These are phyloP conservation scores for Diorhabda elongata DNA, from an alignment of 1,140 invertebrate genomes.

Conservation along the genomic window DNA sequence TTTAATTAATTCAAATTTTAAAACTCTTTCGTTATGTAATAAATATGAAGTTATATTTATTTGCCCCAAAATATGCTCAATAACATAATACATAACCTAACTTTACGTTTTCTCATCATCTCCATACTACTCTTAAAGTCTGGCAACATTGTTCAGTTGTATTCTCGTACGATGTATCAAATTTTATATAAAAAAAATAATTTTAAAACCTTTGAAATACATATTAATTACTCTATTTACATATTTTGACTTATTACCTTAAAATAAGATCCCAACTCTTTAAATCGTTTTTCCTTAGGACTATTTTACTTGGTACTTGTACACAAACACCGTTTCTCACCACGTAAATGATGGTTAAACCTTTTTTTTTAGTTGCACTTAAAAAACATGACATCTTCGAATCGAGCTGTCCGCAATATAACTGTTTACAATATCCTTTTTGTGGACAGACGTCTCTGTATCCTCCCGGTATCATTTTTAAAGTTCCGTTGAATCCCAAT, in stretches of 20 bases:
- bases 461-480: no score
- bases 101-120: no score
- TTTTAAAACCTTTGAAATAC: neutral
- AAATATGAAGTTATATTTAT: no score
- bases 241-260: conserved; percentile 5
- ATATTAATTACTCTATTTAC: neutral
- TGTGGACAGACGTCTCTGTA: no score
- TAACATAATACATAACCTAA: no score
- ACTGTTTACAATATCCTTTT: no score
- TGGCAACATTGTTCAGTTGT: no score
- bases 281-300: conserved; percentile 6
- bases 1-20: no score
- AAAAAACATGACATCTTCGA: neutral
- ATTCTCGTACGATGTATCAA: neutral
- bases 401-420: conserved; percentile 8
- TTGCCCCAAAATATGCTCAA: no score
- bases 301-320: conserved; percentile 6
- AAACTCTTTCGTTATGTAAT: no score
- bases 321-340: neutral
- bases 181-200: neutral
- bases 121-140: no score
- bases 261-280: conserved; percentile 4
- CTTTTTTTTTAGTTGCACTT: neutral
- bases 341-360: conserved; percentile 8
- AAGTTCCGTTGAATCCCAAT: no score